Evolutionary conservation across 2,113 vertebrate genomes (phyloP).

Genomic region (Zapus hudsonius): DNA sequence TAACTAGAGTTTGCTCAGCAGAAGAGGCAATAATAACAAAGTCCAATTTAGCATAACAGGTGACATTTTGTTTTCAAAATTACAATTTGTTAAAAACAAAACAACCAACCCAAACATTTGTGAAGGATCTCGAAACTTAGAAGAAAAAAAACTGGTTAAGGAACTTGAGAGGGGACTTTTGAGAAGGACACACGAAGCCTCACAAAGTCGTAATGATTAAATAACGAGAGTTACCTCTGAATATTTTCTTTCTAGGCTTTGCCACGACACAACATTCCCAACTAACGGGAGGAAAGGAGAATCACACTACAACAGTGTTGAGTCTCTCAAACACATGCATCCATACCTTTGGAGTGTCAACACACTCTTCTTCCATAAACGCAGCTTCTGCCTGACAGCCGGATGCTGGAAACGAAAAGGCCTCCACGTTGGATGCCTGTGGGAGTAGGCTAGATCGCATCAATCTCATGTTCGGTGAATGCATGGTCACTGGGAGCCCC

Average conservation of each 20-base stretch:
- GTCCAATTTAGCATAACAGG: neutral
- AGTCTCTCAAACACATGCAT: neutral
- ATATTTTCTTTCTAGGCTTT: neutral
- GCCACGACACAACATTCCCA: slow-evolving; percentile 8
- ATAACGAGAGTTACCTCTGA: neutral
- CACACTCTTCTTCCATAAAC: slow-evolving; percentile 94
- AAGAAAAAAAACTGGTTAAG: neutral
- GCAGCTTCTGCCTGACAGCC: slow-evolving; percentile 88
- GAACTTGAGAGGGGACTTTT: neutral
- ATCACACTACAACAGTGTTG: neutral
- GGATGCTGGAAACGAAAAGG: slow-evolving; percentile 90
- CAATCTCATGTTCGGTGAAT: slow-evolving; percentile 89
- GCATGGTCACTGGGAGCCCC: slow-evolving; percentile 88
- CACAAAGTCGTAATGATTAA: neutral
- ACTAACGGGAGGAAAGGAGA: neutral
- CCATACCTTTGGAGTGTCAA: slow-evolving; percentile 95
- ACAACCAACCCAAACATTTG: neutral
- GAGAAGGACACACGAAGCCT: neutral
- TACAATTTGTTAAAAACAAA: neutral
- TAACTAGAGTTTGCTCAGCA: neutral
- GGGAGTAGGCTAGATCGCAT: slow-evolving; percentile 91
- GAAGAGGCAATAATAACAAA: neutral
- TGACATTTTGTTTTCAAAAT: slow-evolving; percentile 35
- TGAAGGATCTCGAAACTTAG: neutral
- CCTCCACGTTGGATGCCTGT: slow-evolving; percentile 87